phyloP scores from a whole-genome alignment of 2,888 invertebrate genomes.

The Stomorhina lunata region DNA sequence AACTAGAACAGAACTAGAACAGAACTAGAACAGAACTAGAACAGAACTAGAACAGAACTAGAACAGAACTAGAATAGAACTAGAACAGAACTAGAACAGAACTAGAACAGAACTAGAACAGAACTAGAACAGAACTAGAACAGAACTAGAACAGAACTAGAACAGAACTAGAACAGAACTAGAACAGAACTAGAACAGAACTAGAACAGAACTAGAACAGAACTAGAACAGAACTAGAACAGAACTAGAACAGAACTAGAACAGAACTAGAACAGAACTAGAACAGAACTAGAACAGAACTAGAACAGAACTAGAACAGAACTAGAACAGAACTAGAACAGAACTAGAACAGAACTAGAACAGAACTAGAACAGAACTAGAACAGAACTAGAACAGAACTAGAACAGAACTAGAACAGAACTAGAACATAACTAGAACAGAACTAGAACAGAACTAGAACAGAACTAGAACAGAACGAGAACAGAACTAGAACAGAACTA shows the following conservation, averaged over 20 bases:
- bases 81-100: background rate
- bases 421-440: background rate
- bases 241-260: background rate
- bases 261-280: background rate
- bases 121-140: background rate
- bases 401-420: background rate
- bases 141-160: background rate
- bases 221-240: background rate
- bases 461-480: background rate
- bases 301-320: background rate
- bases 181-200: background rate
- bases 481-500: background rate
- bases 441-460: background rate
- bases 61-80: background rate
- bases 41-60: background rate
- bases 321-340: background rate
- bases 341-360: background rate
- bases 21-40: background rate
- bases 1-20: background rate
- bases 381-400: background rate
- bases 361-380: background rate
- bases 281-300: background rate
- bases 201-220: background rate
- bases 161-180: background rate
- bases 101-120: background rate